Evolutionary conservation across 2,113 vertebrate species (phyloP).

Genomic region (Barnardius zonarius): DNA sequence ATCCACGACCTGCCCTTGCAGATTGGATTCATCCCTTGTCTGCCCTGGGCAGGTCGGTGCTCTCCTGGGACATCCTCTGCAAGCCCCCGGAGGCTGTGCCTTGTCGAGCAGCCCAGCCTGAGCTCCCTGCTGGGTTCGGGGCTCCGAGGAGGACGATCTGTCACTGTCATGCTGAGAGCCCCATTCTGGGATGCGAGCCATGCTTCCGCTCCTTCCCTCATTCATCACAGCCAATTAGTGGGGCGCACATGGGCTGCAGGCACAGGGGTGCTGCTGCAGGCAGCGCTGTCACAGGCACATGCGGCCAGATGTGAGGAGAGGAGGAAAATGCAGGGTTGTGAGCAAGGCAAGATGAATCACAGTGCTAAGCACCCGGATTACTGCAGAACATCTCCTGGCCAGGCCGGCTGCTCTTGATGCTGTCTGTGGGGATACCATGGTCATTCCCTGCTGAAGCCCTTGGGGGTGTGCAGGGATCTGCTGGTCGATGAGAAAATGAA

Average conservation of each 20-base stretch:
- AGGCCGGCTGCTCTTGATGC: fast-evolving
- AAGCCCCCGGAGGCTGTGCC: background rate
- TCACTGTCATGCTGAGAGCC: background rate
- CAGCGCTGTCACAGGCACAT: background rate
- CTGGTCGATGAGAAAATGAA: too few relatives aligned
- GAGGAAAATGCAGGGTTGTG: background rate
- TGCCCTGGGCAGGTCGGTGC: fast-evolving
- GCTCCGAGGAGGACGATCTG: background rate
- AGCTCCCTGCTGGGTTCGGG: fast-evolving
- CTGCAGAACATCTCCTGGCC: background rate
- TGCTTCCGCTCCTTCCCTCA: background rate
- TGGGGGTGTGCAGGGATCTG: background rate
- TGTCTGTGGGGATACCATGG: fast-evolving
- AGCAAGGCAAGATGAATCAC: background rate
- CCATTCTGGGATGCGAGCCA: background rate
- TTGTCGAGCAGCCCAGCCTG: background rate
- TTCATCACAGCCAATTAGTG: background rate
- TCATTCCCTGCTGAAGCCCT: background rate
- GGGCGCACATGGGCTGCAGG: background rate
- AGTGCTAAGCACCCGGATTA: fast-evolving
- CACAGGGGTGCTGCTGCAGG: background rate
- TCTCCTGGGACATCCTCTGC: background rate
- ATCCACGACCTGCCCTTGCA: background rate
- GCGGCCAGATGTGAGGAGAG: background rate
- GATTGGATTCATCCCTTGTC: fast-evolving